phyloP scores from a whole-genome alignment of 2,113 vertebrate genomes.

The Atlantisia rogersi region DNA sequence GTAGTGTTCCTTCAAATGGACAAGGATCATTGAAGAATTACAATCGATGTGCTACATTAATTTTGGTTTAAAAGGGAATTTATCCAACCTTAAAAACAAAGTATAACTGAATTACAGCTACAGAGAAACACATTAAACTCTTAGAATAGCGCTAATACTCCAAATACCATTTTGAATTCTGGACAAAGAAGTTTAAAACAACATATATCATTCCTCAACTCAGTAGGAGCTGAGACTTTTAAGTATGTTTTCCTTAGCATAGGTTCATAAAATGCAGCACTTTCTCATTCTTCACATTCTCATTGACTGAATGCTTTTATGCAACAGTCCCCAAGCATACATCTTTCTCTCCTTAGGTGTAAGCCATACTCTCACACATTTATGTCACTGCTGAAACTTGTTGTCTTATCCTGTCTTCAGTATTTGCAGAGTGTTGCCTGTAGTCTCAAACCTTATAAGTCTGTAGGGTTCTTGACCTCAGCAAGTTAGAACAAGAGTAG shows the following conservation, averaged over 20 bases:
- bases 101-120: neutral
- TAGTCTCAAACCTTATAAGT: neutral
- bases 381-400: neutral
- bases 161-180: neutral
- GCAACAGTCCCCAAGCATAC: neutral
- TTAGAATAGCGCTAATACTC: neutral
- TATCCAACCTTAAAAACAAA: neutral
- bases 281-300: neutral
- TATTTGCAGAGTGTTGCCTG: neutral
- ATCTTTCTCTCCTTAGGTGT: neutral
- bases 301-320: neutral
- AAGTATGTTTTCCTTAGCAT: neutral
- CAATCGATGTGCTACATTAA: neutral
- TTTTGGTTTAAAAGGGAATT: conserved; percentile 22
- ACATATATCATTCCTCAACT: neutral
- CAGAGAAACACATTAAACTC: neutral
- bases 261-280: neutral
- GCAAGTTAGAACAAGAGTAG: neutral
- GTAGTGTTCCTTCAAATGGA: neutral
- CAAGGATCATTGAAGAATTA: conserved; percentile 1
- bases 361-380: neutral
- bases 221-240: neutral
- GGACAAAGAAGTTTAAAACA: neutral
- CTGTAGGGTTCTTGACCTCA: neutral
- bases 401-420: neutral